Conservation (phyloP, 2,797 vertebrate species). For the Margarornis squamiger region DNA sequence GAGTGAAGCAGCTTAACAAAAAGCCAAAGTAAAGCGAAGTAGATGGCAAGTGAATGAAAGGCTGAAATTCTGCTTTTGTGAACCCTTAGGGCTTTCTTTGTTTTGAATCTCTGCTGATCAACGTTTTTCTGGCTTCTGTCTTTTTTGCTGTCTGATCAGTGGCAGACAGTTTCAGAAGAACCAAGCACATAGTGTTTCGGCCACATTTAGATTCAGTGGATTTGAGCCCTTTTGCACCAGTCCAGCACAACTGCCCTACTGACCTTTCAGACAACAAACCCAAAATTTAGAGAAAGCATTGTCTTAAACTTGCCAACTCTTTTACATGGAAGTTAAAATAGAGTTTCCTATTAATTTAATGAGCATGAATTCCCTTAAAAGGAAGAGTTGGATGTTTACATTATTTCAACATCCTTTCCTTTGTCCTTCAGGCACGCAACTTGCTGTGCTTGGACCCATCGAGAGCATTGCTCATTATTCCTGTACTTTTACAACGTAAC, state of each 20-base stretch:
- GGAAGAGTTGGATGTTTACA: background rate
- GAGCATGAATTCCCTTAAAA: background rate
- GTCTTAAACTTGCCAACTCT: background rate
- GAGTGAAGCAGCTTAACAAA: background rate
- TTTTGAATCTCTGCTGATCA: background rate
- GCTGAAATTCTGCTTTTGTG: background rate
- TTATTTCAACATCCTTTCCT: conserved; percentile 8
- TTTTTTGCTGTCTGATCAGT: background rate
- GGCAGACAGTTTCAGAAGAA: background rate
- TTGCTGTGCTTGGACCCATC: background rate
- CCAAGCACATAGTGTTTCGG: background rate
- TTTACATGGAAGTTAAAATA: background rate
- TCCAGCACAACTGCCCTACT: background rate
- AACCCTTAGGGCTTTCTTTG: background rate
- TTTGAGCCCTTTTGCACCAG: background rate
- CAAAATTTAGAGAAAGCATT: background rate
- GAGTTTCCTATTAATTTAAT: background rate
- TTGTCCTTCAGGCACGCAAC: background rate
- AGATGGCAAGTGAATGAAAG: background rate
- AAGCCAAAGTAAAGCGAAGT: background rate
- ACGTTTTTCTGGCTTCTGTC: background rate
- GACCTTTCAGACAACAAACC: background rate
- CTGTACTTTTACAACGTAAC: background rate
- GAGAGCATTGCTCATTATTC: background rate
- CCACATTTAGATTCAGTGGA: background rate